Conservation (phyloP, 2,888 invertebrate genomes). For the Melinaea menophilus region DNA sequence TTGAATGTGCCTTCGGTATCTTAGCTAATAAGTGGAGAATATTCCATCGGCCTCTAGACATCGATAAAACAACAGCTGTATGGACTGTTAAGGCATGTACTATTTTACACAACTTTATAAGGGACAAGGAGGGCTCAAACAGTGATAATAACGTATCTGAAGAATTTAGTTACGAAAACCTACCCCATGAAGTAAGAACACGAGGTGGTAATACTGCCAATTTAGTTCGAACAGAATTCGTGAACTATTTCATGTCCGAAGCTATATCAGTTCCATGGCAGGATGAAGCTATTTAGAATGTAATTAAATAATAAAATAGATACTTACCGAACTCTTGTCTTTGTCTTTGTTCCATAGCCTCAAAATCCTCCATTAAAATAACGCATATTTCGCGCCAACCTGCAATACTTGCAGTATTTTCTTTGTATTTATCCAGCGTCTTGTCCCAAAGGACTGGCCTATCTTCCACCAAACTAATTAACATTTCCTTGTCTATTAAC, state of each 20-base stretch:
- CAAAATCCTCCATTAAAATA: constrained; percentile 25
- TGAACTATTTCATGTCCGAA: constrained; percentile 35
- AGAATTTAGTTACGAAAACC: constrained; percentile 10
- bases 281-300: no score
- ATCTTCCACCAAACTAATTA: constrained; percentile 37
- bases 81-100: not conserved
- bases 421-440: constrained; percentile 36
- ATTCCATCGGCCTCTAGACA: constrained; percentile 26
- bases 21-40: constrained; percentile 34
- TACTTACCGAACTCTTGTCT: no score
- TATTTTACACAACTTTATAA: constrained; percentile 19
- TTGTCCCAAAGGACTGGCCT: constrained; percentile 38
- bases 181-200: constrained; percentile 17
- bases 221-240: constrained; percentile 34
- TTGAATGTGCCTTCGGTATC: constrained; percentile 34
- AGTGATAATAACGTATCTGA: constrained; percentile 21
- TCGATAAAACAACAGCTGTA: constrained; percentile 12
- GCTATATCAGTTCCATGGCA: constrained; percentile 33
- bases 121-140: constrained; percentile 25
- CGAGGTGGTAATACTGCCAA: constrained; percentile 33
- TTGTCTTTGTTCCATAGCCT: no score
- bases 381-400: constrained; percentile 35
- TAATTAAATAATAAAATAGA: no score
- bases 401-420: constrained; percentile 33
- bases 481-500: constrained; percentile 34